These are phyloP conservation scores for Semnopithecus entellus DNA, from an alignment of 2,113 vertebrate species.

Conservation along the genomic window DNA sequence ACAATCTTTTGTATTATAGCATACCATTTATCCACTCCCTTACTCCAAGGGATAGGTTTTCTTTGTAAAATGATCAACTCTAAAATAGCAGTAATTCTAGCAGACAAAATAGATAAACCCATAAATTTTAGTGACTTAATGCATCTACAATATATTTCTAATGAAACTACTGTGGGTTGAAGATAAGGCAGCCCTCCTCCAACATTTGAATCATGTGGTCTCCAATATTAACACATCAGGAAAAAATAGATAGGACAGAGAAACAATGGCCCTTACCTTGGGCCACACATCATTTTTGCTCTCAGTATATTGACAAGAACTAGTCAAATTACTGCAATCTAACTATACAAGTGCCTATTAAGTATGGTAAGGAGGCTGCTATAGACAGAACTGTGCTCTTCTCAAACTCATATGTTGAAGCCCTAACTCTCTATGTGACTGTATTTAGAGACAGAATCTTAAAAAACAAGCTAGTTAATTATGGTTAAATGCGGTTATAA, in stretches of 20 bases:
- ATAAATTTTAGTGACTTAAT: not conserved
- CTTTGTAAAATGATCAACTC: not conserved
- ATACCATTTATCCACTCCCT: not conserved
- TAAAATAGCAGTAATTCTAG: not conserved
- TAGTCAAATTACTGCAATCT: not conserved
- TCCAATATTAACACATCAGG: not conserved
- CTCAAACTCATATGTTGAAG: not conserved
- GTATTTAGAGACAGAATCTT: not conserved
- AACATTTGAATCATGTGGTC: not conserved
- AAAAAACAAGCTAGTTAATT: not conserved
- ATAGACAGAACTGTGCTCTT: not conserved
- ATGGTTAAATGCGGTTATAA: not conserved
- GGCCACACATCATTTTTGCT: not conserved
- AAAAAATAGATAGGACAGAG: not conserved
- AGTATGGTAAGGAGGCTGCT: fast-evolving
- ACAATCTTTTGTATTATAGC: not conserved
- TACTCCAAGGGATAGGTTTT: not conserved
- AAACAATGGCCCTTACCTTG: not conserved
- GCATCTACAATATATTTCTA: not conserved
- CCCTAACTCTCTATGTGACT: not conserved
- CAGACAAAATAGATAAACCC: not conserved
- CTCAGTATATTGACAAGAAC: not conserved
- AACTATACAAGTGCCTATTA: not conserved
- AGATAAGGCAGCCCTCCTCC: not conserved
- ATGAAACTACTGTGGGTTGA: not conserved